phyloP scores from a whole-genome alignment of 2,888 invertebrate genomes.

The Sympetrum striolatum region DNA sequence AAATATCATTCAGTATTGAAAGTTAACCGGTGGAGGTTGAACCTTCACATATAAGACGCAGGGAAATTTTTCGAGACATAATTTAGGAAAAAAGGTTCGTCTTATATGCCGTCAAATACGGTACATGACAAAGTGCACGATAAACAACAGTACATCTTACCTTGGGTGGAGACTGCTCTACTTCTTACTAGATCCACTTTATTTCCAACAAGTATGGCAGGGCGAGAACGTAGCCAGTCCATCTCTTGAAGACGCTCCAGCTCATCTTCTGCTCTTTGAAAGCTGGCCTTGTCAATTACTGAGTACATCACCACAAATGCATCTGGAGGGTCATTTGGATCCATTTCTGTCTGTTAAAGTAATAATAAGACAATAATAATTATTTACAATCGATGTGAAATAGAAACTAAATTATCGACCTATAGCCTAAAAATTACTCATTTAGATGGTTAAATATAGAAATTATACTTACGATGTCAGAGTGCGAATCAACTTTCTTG shows the following conservation, averaged over 20 bases:
- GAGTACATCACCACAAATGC: conserved; percentile 91
- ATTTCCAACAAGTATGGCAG: conserved; percentile 88
- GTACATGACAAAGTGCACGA: no score
- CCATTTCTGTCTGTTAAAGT: conserved; percentile 72
- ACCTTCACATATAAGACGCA: no score
- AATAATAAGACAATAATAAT: conserved; percentile 45
- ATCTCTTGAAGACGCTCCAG: conserved; percentile 78
- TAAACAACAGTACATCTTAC: conserved; percentile 61
- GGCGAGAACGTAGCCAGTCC: conserved; percentile 77
- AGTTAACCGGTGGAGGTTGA: no score
- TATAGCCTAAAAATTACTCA: no score
- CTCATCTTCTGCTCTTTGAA: conserved; percentile 82
- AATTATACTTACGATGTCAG: no score
- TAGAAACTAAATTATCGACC: neutral
- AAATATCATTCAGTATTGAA: no score
- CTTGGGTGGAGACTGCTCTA: conserved; percentile 87
- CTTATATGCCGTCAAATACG: no score
- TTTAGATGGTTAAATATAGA: no score
- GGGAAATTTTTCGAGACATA: no score
- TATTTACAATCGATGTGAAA: neutral
- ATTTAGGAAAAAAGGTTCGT: no score
- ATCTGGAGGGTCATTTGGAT: conserved; percentile 74
- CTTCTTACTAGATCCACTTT: conserved; percentile 93
- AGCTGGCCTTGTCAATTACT: conserved; percentile 88
- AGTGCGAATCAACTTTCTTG: no score